phyloP scores from a whole-genome alignment of 2,888 invertebrate species.

The Drosophila mercatorum region DNA sequence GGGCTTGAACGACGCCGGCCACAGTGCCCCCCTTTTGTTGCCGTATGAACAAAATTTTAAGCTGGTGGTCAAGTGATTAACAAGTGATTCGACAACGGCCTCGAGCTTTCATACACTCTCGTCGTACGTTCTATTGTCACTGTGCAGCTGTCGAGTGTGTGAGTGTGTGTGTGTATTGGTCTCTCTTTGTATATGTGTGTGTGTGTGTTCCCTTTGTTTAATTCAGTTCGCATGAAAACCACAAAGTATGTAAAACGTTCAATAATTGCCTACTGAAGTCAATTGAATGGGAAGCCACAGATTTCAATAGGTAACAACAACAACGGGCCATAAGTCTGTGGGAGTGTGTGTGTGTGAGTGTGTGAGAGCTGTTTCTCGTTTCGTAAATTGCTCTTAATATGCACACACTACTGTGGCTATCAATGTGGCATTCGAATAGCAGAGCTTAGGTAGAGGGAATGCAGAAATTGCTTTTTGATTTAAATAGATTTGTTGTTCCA shows the following conservation, averaged over 20 bases:
- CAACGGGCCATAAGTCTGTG: conserved; percentile 1
- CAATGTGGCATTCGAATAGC: neutral
- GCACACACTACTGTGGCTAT: conserved; percentile 15
- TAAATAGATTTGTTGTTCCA: neutral
- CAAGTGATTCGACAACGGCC: conserved; percentile 40
- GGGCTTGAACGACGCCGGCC: conserved; percentile 74
- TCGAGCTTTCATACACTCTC: conserved; percentile 19
- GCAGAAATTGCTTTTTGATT: neutral
- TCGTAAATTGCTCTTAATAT: neutral
- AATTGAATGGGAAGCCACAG: conserved; percentile 32
- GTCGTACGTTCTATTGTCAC: conserved; percentile 13
- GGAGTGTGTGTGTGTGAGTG: conserved; percentile 19
- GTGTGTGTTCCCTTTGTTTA: conserved; percentile 23
- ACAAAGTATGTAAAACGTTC: conserved; percentile 33
- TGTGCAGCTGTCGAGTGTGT: conserved; percentile 20
- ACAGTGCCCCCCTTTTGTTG: conserved; percentile 59
- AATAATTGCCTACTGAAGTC: conserved; percentile 28
- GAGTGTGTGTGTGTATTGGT: neutral
- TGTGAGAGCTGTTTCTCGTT: conserved; percentile 8
- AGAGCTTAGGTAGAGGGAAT: too few species aligned
- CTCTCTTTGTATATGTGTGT: neutral
- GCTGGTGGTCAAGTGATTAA: conserved; percentile 83
- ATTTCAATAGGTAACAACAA: conserved; percentile 31
- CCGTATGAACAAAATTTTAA: conserved; percentile 83
- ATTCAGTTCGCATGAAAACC: conserved; percentile 32